phyloP scores from a whole-genome alignment of 2,888 invertebrate genomes.

The Ormyrus labotus region DNA sequence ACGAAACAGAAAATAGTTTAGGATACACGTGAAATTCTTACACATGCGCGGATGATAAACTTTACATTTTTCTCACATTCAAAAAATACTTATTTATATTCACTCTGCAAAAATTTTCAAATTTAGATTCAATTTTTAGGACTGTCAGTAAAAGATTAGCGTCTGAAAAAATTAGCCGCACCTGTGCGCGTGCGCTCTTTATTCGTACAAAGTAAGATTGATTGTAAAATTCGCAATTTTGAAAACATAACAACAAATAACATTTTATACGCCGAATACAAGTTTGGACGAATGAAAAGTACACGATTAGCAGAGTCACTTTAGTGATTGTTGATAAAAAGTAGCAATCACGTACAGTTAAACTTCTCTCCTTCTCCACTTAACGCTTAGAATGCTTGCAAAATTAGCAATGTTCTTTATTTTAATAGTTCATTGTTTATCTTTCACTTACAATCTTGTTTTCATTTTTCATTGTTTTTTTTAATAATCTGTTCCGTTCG shows the following conservation, averaged over 20 bases:
- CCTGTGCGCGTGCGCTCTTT: not conserved
- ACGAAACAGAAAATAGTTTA: slow-evolving; percentile 16
- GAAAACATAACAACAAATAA: not conserved
- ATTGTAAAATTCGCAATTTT: not conserved
- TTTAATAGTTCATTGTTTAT: not conserved
- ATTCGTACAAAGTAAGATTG: not conserved
- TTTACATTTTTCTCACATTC: not conserved
- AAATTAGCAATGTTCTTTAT: not conserved
- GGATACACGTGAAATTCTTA: slow-evolving; percentile 1
- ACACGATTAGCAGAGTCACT: slow-evolving; percentile 2
- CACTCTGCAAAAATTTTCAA: not conserved
- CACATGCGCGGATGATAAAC: slow-evolving; percentile 15
- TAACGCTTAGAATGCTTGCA: slow-evolving; percentile 44
- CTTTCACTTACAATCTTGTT: slow-evolving; percentile 4
- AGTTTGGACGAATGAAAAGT: not conserved
- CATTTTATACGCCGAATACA: not conserved
- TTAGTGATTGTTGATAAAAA: slow-evolving; percentile 14
- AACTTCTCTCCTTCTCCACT: slow-evolving; percentile 43
- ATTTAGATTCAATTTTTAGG: not conserved
- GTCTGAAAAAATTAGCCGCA: not conserved
- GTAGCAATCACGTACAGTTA: slow-evolving; percentile 44
- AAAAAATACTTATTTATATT: slow-evolving; percentile 24
- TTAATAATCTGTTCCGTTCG: slow-evolving; percentile 43
- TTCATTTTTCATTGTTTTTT: not conserved
- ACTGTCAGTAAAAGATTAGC: too few species aligned